Base-by-base conservation (phyloP, 2,888 invertebrate species). In the Ornithoptera alexandrae region DNA sequence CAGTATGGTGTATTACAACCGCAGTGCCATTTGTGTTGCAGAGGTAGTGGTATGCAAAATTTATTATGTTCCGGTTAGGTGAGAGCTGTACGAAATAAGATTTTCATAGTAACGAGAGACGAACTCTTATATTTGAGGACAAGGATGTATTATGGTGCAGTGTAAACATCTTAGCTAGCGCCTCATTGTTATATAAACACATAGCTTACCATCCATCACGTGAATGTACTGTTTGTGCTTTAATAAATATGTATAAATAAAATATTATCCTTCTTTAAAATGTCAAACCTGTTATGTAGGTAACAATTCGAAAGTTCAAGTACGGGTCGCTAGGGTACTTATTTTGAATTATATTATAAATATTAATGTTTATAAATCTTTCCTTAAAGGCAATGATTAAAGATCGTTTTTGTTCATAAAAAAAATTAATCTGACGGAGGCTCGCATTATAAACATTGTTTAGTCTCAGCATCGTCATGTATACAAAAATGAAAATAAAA, bases 401-500 rank as follows among this genome's bases (percentile, higher is more conserved):
- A 59, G 24, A 67, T 67, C 56, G 18, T 67, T 70, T 70, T 70
- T 66, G 66, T 66, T 74, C 82, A 81, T 83, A 84, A 85, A 88
- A 87, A 86, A 87, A 89, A 90, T 88, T 92, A 90, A 90, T 90
- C 88, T 85, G 84, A 86, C 84, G 84, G 82, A 86, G 90, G 86
- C 86, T 88, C 86, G 87, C 86, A 77, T 78, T 79, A 90, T 88
- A 91, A 90, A 92, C 92, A 92, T 88, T 92, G 91, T 91, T 92
- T 92, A 92, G 91, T 89, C 90, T 88, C 87, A 86, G 89, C 87
- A 85, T 87, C 85, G 84, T 86, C 87, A 88, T 89, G 89, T 90
- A 90, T 89, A 92, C 91, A 90, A 92, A 91, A 92, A 92, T 90
- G 91, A 92, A 91, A 92, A 92, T 90, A 92, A 92, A 90, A 92